Evolutionary conservation across 2,797 vertebrate species (phyloP), one percentile per base, ranked within the genome.

Genomic region (Parauchenoglanis punctatus): DNA sequence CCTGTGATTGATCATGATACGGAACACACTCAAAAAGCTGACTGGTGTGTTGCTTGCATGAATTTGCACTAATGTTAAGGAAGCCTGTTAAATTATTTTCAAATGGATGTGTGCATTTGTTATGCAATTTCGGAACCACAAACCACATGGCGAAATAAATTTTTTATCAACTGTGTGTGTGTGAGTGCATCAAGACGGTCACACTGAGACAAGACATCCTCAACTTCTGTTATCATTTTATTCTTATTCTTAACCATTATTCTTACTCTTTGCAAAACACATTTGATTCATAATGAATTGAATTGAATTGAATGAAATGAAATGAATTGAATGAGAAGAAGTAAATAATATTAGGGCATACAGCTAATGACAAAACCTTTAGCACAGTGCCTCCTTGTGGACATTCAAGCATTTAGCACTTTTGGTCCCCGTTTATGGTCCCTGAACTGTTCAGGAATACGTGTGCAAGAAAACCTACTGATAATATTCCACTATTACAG

Each of bases 31-130:
- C 52, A 20, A 28, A 77, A 67, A 68, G 40, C 40, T 18, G 25
- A 87, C n/a, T 31, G 0, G 18, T 25, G 12, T 76, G 56, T 76
- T 89, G 44, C 93, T 94, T 95, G 95, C 94, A 95, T 95, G 93
- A 91, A 92, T 95, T 95, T 95, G 94, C 95, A 95, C 94, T 94
- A 93, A 92, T 94, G 92, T 92, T 85, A 93, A 67, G 84, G 44
- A 76, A 86, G 77, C 28, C 83, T 70, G 82, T 82, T 81, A 52
- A 75, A 85, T 77, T 73, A 86, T 86, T 89, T 91, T 85, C 20
- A 88, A 83, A 54, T 20, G 68, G 31, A 76, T 35, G 23, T 61
- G 77, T 84, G 75, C 72, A 81, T 49, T 83, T 87, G 80, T 58
- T 80, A 81, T 81, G 25, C 63, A 75, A 68, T 85, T 54, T 87